These are phyloP conservation scores for Montipora cactus DNA, from an alignment of 64 coral and sea anemone species.

Conservation along the genomic window DNA sequence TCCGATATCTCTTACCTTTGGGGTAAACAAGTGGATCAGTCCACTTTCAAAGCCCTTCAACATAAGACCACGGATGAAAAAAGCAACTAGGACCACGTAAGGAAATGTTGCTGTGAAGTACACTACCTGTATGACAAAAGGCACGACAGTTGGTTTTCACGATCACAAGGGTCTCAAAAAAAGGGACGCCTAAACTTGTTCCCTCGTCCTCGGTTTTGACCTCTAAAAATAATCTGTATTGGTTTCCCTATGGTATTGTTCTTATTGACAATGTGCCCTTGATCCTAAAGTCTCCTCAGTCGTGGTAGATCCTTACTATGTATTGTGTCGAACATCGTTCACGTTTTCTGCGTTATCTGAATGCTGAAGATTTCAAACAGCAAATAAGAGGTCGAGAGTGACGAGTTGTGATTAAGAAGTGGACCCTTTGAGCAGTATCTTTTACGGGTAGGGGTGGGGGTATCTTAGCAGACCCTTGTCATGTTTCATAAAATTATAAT, in stretches of 20 bases:
- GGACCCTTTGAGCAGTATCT: background rate
- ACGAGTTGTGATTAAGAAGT: background rate
- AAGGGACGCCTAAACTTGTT: no score
- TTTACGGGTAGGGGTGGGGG: no score
- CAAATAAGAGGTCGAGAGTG: background rate
- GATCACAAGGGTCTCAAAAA: no score
- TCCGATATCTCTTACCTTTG: slow-evolving; percentile 69
- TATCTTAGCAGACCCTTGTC: no score
- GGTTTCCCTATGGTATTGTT: no score
- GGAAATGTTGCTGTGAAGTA: slow-evolving; percentile 94
- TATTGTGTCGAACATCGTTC: no score
- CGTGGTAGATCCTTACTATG: no score
- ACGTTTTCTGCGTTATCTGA: background rate
- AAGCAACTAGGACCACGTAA: slow-evolving; percentile 81
- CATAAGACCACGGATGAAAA: slow-evolving; percentile 82
- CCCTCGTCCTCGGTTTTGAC: no score
- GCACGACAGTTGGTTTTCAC: background rate
- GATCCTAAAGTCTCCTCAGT: no score
- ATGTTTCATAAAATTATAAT: no score
- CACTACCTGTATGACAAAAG: slow-evolving; percentile 53
- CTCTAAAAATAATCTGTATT: no score
- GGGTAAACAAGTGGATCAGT: slow-evolving; percentile 81
- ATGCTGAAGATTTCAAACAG: background rate
- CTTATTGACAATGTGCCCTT: no score
- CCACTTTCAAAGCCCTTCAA: slow-evolving; percentile 81